phyloP scores from a whole-genome alignment of 2,113 vertebrate genomes.

The Taurulus bubalis region DNA sequence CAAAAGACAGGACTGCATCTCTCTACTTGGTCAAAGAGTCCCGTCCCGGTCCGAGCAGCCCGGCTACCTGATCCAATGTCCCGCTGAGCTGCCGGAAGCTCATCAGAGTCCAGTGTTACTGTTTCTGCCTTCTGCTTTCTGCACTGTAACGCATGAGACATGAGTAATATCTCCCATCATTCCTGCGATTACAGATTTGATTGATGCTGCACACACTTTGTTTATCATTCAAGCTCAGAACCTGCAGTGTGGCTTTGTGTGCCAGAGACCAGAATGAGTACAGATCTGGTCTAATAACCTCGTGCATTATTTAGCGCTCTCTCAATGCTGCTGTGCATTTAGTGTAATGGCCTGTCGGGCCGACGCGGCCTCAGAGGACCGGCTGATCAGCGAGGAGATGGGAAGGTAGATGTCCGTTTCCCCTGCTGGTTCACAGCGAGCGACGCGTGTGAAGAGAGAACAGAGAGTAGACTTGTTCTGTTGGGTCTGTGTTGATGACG shows the following conservation, averaged over 20 bases:
- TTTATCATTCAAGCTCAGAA: conserved; percentile 40
- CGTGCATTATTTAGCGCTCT: conserved; percentile 77
- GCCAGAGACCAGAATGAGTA: conserved; percentile 60
- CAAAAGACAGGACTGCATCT: too few relatives aligned
- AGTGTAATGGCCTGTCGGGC: conserved; percentile 77
- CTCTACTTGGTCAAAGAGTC: too few relatives aligned
- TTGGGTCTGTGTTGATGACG: conserved; percentile 4
- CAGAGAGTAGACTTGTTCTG: not conserved
- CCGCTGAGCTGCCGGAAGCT: too few relatives aligned
- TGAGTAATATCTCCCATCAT: conserved; percentile 37
- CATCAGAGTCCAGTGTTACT: not conserved
- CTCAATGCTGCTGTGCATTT: conserved; percentile 69
- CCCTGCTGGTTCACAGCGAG: conserved; percentile 45
- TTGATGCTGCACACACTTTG: conserved; percentile 41
- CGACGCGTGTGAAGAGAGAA: conserved; percentile 43
- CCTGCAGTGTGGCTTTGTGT: conserved; percentile 33
- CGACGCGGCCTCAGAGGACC: conserved; percentile 64
- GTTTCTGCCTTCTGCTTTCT: conserved; percentile 25
- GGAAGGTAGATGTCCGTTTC: conserved; percentile 56
- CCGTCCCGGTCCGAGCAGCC: too few relatives aligned
- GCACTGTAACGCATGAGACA: conserved; percentile 2
- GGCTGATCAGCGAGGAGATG: conserved; percentile 65
- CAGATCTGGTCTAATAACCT: conserved; percentile 78
- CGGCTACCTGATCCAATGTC: too few relatives aligned
- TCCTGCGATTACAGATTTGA: conserved; percentile 32